These are phyloP conservation scores for Teinopalpus imperialis DNA, from an alignment of 2,888 invertebrate genomes.

Conservation along the genomic window DNA sequence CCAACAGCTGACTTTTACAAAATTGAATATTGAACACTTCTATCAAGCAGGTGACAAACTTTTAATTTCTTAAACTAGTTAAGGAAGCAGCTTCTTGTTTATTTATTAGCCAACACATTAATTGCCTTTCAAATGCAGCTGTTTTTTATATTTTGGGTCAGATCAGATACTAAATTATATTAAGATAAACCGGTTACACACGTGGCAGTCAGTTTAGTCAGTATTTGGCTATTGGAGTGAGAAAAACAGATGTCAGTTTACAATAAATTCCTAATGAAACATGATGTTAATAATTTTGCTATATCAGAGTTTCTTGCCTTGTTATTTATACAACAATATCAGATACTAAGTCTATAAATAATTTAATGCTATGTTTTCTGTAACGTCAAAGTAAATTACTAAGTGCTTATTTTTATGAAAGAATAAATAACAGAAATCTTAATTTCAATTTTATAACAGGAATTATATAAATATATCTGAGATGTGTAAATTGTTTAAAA, in stretches of 20 bases:
- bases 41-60: constrained; percentile 27
- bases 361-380: too few relatives aligned
- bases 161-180: constrained; percentile 27
- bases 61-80: constrained; percentile 27
- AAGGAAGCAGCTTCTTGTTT: constrained; percentile 26
- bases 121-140: constrained; percentile 27
- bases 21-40: constrained; percentile 28
- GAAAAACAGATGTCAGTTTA: constrained; percentile 23
- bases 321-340: too few relatives aligned
- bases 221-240: constrained; percentile 17
- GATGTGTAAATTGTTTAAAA: too few relatives aligned
- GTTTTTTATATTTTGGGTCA: constrained; percentile 27
- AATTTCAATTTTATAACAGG: too few relatives aligned
- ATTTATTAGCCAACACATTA: constrained; percentile 26
- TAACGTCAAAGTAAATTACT: too few relatives aligned
- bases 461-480: too few relatives aligned
- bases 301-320: too few relatives aligned
- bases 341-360: too few relatives aligned
- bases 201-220: constrained; percentile 22
- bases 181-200: constrained; percentile 26
- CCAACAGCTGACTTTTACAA: constrained; percentile 39
- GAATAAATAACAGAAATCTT: too few relatives aligned
- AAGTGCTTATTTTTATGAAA: too few relatives aligned
- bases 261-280: constrained; percentile 1
- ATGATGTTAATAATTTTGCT: neutral